Conservation (phyloP, 2,888 invertebrate genomes). For the Limenitis camilla region DNA sequence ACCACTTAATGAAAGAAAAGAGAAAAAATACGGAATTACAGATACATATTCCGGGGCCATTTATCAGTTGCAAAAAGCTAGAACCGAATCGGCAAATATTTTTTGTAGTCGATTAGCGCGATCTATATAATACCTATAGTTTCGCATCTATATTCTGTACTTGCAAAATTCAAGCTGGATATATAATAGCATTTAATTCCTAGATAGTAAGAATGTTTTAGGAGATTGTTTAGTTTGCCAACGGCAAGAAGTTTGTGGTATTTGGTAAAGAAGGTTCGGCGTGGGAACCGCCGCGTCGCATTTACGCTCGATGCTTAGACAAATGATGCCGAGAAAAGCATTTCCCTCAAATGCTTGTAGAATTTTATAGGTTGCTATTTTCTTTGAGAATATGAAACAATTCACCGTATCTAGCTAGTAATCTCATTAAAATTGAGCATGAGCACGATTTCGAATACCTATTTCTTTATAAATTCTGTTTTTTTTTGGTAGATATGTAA, state of each 20-base stretch:
- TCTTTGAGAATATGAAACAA: constrained; percentile 8
- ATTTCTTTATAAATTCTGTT: too few species aligned
- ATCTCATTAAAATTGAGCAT: too few species aligned
- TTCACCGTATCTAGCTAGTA: neutral
- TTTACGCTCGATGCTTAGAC: constrained; percentile 67
- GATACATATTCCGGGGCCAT: constrained; percentile 63
- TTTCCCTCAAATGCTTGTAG: constrained; percentile 55
- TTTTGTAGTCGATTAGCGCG: constrained; percentile 70
- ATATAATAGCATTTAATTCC: constrained; percentile 17
- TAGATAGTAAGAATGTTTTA: constrained; percentile 27
- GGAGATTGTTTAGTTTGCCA: neutral
- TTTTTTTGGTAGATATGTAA: too few species aligned
- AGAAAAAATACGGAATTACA: constrained; percentile 39
- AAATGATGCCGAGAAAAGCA: constrained; percentile 59
- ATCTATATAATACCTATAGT: constrained; percentile 59
- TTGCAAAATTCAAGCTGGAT: neutral
- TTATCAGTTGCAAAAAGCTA: constrained; percentile 62
- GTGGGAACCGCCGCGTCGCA: constrained; percentile 66
- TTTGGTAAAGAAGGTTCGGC: constrained; percentile 40
- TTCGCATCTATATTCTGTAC: constrained; percentile 21
- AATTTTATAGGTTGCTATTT: constrained; percentile 30
- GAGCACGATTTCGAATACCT: too few species aligned
- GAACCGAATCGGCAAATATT: constrained; percentile 67
- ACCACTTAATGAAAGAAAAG: constrained; percentile 17
- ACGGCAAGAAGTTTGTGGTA: constrained; percentile 8